Evolutionary conservation across 2,113 vertebrate species (phyloP), one percentile per base, ranked within the genome.

Genomic region (Alouatta palliata): DNA sequence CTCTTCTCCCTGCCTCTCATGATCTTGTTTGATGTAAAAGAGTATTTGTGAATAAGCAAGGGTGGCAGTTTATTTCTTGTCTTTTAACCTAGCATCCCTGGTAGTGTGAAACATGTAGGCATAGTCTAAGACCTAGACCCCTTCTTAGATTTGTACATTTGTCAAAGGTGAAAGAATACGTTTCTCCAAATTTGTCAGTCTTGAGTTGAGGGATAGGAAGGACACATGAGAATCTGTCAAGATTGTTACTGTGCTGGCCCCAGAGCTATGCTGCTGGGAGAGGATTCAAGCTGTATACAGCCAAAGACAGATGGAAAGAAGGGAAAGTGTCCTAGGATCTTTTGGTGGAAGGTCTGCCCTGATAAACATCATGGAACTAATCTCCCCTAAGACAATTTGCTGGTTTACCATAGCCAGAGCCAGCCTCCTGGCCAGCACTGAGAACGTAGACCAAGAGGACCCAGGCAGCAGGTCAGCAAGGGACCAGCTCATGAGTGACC

Each of bases 181-280:
- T 2, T 27, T 58, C 12, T 30, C 52, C 35, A 11, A 35, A 25
- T n/a, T 40, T 61, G 40, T 54, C 27, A 11, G 64, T 54, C 17
- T 54, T 89, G 35, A 71, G n/a, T 61, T 52, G 76, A 89, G 45
- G 37, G 7, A 32, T 27, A 37, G 40, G 86, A 90, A 68, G 40
- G 47, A 49, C 5, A 1, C 32, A 20, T 49, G 54, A 75, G 30
- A 58, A 35, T 91, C 40, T 82, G 7, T 71, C 14, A 49, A 70
- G 40, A 17, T 30, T 4, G 0, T 43, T 37, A 23, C 7, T 1
- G 6, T 10, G 27, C n/a, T 52, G 17, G 17, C 10, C 13, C 23
- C 10, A 43, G 81, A 58, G 52, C 9, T 35, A 68, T 2, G 6
- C 6, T 68, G 8, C 17, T 7, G 25, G 3, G 35, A 2, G 5